Evolutionary conservation across 2,797 vertebrate genomes (phyloP).

Genomic region (Hyperoplus lanceolatus): DNA sequence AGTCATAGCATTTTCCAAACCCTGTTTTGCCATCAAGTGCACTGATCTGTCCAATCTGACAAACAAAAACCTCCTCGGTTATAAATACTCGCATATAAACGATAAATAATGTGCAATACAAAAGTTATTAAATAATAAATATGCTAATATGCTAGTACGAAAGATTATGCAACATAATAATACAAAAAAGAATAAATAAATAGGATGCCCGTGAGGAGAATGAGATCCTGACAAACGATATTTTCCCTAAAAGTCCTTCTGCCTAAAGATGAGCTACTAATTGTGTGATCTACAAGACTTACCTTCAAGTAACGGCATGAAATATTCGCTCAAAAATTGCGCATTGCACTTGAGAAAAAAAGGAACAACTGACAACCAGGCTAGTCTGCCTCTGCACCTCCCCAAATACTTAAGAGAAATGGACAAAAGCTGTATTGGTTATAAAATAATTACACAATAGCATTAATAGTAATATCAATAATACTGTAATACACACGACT

Average conservation of each 20-base stretch:
- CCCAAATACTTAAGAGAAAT: conserved; percentile 83
- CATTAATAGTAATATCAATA: conserved; percentile 90
- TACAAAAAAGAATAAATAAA: conserved; percentile 89
- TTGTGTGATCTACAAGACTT: conserved; percentile 92
- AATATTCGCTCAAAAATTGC: conserved; percentile 81
- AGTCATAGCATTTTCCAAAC: conserved; percentile 86
- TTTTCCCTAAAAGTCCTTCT: conserved; percentile 78
- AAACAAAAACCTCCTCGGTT: conserved; percentile 90
- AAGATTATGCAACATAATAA: conserved; percentile 87
- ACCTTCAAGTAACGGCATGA: conserved; percentile 94
- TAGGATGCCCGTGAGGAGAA: conserved; percentile 85
- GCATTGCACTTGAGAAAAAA: conserved; percentile 87
- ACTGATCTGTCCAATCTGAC: conserved; percentile 90
- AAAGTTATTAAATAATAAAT: conserved; percentile 98
- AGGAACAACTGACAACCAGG: conserved; percentile 79
- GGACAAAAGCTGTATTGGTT: conserved; percentile 86
- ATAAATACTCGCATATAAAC: conserved; percentile 97
- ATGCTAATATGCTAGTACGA: conserved; percentile 86
- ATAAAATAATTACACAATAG: conserved; percentile 90
- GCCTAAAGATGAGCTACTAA: conserved; percentile 86
- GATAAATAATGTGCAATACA: conserved; percentile 99
- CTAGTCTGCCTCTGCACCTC: conserved; percentile 74
- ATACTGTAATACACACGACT: conserved; percentile 88
- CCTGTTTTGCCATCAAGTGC: conserved; percentile 85
- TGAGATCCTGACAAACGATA: conserved; percentile 76